Evolutionary conservation across 2,888 invertebrate genomes (phyloP), one percentile per base, ranked within the genome.

Genomic region (Zaprionus bogoriensis): DNA sequence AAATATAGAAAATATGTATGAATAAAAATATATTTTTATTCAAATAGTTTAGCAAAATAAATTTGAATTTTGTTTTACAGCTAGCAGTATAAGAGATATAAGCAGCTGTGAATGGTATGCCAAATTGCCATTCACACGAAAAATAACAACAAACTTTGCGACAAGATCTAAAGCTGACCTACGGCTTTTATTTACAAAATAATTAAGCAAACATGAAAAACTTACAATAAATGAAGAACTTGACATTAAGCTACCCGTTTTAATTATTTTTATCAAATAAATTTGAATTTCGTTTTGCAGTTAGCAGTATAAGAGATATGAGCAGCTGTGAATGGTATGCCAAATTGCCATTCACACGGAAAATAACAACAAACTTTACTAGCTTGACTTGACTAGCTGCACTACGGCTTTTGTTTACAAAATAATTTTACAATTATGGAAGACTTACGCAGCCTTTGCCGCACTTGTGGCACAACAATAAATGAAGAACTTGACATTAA

Each of bases 401-500:
- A 22, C 4, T 41, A 22, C 1, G 12, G 9, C 1, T n/a, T 9
- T 19, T 22, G 25, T 48, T 38, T 22, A 3, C n/a, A 2, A 36
- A 36, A 27, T 10, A 12, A 51, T 28, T 6, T 20, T 3, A 4
- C 4, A 3, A 9, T 9, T 1, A 83, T 77, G 81, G 32, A 28
- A 9, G 39, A 57, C 4, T 25, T 61, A 27, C 48, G 44, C 1
- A n/a, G 22, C 4, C 22, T 66, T 25, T 78, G 84, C 36, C 78
- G 84, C 9, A 81, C 84, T 25, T 84, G 78, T 17, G 78, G 84
- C 10, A 55, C n/a, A 27, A 38, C 38, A 38, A 50, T 66, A 32
- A 54, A 66, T n/a, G 14, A 55, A 4, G 27, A 48, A 0, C 0
- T 19, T 0, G 45, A 57, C 1, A 46, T 42, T 6, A 71, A 66